Evolutionary conservation across 2,888 invertebrate genomes (phyloP).

Genomic region (Listrodromus nycthemerus): DNA sequence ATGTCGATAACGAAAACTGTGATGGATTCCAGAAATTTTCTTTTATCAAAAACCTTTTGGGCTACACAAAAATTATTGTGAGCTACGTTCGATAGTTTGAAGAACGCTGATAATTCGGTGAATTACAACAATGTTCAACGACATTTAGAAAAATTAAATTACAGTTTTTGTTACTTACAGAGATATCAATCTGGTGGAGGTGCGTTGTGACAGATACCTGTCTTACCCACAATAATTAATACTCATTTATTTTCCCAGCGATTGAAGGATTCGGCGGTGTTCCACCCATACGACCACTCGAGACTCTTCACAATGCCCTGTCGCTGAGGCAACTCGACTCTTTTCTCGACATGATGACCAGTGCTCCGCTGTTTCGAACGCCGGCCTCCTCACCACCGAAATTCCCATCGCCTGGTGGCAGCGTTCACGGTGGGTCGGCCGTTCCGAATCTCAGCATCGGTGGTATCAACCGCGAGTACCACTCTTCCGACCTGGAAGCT

Average conservation of each 20-base stretch:
- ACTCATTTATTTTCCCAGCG: slow-evolving; percentile 82
- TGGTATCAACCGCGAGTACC: slow-evolving; percentile 78
- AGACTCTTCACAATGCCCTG: slow-evolving; percentile 98
- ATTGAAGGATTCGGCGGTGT: slow-evolving; percentile 96
- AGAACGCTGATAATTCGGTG: too few species aligned
- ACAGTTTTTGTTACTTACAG: too few species aligned
- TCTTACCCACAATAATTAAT: background rate
- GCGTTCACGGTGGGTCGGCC: slow-evolving; percentile 74
- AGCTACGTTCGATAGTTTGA: too few species aligned
- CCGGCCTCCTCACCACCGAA: slow-evolving; percentile 90
- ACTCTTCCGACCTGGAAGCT: slow-evolving; percentile 79
- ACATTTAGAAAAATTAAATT: too few species aligned
- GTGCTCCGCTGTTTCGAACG: slow-evolving; percentile 90
- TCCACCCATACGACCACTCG: slow-evolving; percentile 97
- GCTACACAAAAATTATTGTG: too few species aligned
- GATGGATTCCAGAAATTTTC: too few species aligned
- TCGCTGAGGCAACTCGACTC: slow-evolving; percentile 95
- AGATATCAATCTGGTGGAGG: too few species aligned
- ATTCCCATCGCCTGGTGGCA: slow-evolving; percentile 86
- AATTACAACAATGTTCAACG: too few species aligned
- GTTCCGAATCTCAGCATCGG: slow-evolving; percentile 75
- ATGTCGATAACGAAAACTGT: too few species aligned
- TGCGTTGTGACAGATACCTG: background rate
- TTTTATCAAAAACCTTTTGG: too few species aligned
- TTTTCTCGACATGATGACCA: slow-evolving; percentile 95